Base-by-base conservation (phyloP, 2,888 invertebrate species). In the Macropis europaea region DNA sequence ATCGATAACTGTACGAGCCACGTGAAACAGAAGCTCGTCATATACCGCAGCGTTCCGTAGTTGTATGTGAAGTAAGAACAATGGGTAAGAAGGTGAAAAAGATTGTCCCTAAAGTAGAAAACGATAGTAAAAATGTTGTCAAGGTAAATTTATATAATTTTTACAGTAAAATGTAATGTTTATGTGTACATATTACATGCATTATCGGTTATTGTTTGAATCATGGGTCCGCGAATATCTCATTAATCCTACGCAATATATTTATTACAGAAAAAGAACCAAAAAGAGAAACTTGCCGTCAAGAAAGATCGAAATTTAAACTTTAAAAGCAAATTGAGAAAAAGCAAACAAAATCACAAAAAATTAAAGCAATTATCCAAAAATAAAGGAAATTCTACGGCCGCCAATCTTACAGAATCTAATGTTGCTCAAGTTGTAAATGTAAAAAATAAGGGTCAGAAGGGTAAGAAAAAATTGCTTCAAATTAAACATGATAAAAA, bases 71-170 rank as follows among this genome's bases (percentile, higher is more conserved):
- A 2, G 3, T 13, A 9, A 4, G 3, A 26, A n/a, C 7, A 42
- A 70, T 68, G 69, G 45, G 28, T 2, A 57, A 57, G 9, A 69
- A 42, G 2, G 1, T 36, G 5, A 69, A 50, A 3, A 68, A 36
- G 17, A 17, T 13, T 26, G 2, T 2, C 11, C 19, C 28, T 4
- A 50, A 24, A 3, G 3, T 0, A 9, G 57, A 69, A 7, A 40
- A 30, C 2, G 3, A 2, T 5, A n/a, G 1, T 30, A 50, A 24
- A 43, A 13, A 9, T 7, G 6, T 48, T 13, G 13, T 11, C 1
- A 42, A 42, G 34, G 67, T 68, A 42, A 56, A 42, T 5, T 24
- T 2, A 11, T 30, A 48, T 28, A 48, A 24, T 22, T 52, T 52
- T 11, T 40, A 11, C 2, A 1, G 2, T 7, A 4, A n/a, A 11